These are phyloP conservation scores for Brachyopa scutellaris DNA, from an alignment of 2,888 invertebrate genomes.

Conservation along the genomic window DNA sequence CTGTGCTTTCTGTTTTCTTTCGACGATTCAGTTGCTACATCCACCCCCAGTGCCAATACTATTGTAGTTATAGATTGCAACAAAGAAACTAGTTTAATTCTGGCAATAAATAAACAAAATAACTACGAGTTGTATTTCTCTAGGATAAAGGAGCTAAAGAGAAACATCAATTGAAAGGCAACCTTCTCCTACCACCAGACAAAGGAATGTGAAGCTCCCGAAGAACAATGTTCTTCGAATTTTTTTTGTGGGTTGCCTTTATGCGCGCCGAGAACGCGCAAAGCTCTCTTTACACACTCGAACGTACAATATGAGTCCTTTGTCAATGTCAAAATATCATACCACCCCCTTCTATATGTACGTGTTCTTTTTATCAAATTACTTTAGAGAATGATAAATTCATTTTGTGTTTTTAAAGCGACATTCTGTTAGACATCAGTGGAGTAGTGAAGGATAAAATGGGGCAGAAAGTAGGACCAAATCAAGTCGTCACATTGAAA, in stretches of 20 bases:
- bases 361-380: slow-evolving; percentile 59
- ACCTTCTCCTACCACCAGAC: slow-evolving; percentile 26
- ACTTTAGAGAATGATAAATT: slow-evolving; percentile 57
- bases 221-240: slow-evolving; percentile 34
- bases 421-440: slow-evolving; percentile 52
- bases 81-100: slow-evolving; percentile 59
- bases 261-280: not conserved
- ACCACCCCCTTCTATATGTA: not conserved
- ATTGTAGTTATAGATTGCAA: slow-evolving; percentile 45
- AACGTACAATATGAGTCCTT: slow-evolving; percentile 40
- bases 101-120: slow-evolving; percentile 57
- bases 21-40: too few relatives aligned
- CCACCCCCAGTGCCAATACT: not conserved
- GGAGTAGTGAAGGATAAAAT: not conserved
- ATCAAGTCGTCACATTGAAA: slow-evolving; percentile 50
- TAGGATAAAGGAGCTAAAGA: slow-evolving; percentile 26
- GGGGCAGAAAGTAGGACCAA: slow-evolving; percentile 12
- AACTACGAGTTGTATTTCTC: slow-evolving; percentile 26
- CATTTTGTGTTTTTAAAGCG: slow-evolving; percentile 41
- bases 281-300: not conserved
- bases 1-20: not conserved
- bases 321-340: slow-evolving; percentile 57
- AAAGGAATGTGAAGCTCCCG: slow-evolving; percentile 40
- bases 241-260: too few relatives aligned
- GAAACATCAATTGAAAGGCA: slow-evolving; percentile 19